phyloP scores from a whole-genome alignment of 2,888 invertebrate genomes.

The Harpalus rubripes region DNA sequence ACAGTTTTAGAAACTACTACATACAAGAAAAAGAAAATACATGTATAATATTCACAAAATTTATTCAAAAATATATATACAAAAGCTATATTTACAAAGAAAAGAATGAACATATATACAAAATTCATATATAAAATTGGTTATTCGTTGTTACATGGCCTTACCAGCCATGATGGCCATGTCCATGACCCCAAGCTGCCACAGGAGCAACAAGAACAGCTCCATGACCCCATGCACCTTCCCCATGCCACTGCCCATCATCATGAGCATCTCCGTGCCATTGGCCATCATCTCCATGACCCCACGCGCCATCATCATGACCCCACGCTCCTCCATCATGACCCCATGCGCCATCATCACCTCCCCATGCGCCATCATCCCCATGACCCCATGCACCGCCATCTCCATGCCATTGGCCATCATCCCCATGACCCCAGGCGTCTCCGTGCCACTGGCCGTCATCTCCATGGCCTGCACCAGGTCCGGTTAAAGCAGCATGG shows the following conservation, averaged over 20 bases:
- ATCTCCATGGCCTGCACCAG: slow-evolving; percentile 30
- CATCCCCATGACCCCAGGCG: background rate
- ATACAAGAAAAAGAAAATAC: too few relatives aligned
- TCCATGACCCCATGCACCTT: background rate
- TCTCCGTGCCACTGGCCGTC: slow-evolving; percentile 11
- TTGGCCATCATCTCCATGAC: slow-evolving; percentile 31
- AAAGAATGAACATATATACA: slow-evolving; percentile 20
- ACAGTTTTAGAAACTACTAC: too few relatives aligned
- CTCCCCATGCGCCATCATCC: slow-evolving; percentile 23
- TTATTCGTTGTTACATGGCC: background rate
- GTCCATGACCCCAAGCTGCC: slow-evolving; percentile 28
- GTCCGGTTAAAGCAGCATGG: slow-evolving; percentile 5
- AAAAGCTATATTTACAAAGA: slow-evolving; percentile 39
- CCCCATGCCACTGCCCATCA: background rate
- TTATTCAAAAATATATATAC: slow-evolving; percentile 36
- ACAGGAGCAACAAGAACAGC: slow-evolving; percentile 15
- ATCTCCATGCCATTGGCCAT: slow-evolving; percentile 4
- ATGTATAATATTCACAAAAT: background rate
- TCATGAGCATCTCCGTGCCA: slow-evolving; percentile 20
- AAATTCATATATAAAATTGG: background rate
- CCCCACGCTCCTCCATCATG: background rate
- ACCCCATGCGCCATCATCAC: slow-evolving; percentile 1
- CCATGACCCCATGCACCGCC: slow-evolving; percentile 2
- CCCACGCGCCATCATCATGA: slow-evolving; percentile 8
- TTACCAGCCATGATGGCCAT: slow-evolving; percentile 48